Percentiles rank a stretch among this genome's conserved stretches.
phyloP scores from a whole-genome alignment of 2,113 vertebrate species.

The Elephantulus edwardii region DNA sequence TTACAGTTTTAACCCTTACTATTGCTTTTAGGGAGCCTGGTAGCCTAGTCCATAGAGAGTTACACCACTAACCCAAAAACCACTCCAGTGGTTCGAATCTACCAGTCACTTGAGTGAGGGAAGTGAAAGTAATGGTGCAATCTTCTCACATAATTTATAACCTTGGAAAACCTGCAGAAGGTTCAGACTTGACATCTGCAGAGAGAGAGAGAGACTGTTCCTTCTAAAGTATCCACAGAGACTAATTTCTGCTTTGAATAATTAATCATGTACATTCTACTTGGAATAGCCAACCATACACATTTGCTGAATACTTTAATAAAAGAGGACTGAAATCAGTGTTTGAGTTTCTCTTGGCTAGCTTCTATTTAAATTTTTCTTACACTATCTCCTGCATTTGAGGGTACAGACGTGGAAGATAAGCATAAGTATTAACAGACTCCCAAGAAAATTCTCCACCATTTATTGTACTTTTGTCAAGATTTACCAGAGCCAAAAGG shows the following conservation, averaged over 20 bases:
- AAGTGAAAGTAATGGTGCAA: too few species aligned
- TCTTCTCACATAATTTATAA: too few species aligned
- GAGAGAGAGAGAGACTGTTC: too few species aligned
- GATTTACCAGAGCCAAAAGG: conserved; percentile 85
- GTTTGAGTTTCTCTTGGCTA: background rate
- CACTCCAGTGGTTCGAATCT: too few species aligned
- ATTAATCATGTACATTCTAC: background rate
- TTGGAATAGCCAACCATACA: background rate
- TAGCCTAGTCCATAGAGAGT: too few species aligned
- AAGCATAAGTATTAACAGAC: background rate
- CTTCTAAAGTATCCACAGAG: background rate
- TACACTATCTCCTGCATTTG: background rate
- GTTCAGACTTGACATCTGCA: too few species aligned
- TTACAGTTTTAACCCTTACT: too few species aligned
- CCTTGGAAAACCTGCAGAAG: too few species aligned
- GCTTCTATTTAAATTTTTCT: background rate
- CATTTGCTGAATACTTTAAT: conserved; percentile 1
- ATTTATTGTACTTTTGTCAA: background rate
- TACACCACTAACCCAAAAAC: too few species aligned
- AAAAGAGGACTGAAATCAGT: background rate
- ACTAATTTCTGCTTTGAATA: too few species aligned
- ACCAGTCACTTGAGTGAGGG: too few species aligned
- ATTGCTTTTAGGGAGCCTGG: too few species aligned
- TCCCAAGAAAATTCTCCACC: background rate
- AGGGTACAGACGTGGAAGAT: background rate